phyloP scores from a whole-genome alignment of 2,113 vertebrate genomes.

The Notechis scutatus region DNA sequence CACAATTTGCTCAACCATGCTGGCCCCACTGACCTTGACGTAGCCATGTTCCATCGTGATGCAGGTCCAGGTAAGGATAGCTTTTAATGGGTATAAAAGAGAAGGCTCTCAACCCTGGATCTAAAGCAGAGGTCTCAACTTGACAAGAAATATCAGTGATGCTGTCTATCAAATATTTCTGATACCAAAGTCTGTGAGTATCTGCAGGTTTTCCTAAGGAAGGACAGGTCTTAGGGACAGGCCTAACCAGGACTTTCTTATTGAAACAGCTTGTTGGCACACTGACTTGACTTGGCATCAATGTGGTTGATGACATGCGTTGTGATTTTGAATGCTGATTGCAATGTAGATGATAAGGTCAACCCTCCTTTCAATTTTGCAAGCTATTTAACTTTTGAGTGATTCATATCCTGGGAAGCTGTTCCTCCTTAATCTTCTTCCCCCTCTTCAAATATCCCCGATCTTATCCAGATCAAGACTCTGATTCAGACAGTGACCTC shows the following conservation, averaged over 20 bases:
- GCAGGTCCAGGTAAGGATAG: conserved; percentile 77
- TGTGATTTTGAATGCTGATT: not conserved
- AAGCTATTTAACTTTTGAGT: not conserved
- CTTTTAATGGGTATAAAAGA: not conserved
- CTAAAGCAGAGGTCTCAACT: not conserved
- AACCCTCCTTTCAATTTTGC: not conserved
- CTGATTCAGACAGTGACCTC: conserved; percentile 92
- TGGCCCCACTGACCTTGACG: conserved; percentile 92
- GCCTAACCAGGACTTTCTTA: not conserved
- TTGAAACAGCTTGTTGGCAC: not conserved
- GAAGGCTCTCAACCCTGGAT: too few relatives aligned
- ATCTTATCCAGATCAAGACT: conserved; percentile 81
- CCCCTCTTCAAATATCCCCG: not conserved
- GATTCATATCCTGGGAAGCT: not conserved
- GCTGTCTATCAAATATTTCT: not conserved
- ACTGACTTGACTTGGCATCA: not conserved
- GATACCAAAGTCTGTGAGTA: not conserved
- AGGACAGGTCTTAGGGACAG: not conserved
- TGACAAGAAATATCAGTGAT: not conserved
- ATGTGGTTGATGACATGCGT: not conserved
- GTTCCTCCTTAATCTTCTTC: not conserved
- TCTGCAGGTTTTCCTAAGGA: fast-evolving
- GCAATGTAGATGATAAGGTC: not conserved
- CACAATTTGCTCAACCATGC: conserved; percentile 81
- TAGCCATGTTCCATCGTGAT: conserved; percentile 97